phyloP scores from a whole-genome alignment of 2,113 vertebrate species.

The Cololabis saira region DNA sequence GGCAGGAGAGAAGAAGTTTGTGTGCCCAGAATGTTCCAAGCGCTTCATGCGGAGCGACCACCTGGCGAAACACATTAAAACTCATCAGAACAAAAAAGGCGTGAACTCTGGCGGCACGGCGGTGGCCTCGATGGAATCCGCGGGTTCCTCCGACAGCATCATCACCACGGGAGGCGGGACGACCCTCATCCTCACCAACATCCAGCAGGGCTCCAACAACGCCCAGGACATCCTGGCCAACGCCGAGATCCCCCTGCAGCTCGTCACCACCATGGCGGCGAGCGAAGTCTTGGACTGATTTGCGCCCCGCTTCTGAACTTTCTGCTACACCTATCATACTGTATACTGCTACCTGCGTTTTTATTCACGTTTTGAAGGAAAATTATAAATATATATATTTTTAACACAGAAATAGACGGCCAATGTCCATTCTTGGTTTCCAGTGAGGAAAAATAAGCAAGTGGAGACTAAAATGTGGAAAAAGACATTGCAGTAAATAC shows the following conservation, averaged over 20 bases:
- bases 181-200: slow-evolving; percentile 99
- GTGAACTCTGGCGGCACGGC: slow-evolving; percentile 91
- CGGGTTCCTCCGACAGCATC: slow-evolving; percentile 91
- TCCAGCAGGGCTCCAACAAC: slow-evolving; percentile 95
- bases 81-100: slow-evolving; percentile 99
- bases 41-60: slow-evolving; percentile 99
- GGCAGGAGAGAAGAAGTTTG: slow-evolving; percentile 99
- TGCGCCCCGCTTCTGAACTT: slow-evolving; percentile 64
- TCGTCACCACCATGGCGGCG: slow-evolving; percentile 97
- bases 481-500: slow-evolving; percentile 94
- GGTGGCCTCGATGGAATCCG: slow-evolving; percentile 92
- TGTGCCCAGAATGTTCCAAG: slow-evolving; percentile 99
- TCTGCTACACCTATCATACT: slow-evolving; percentile 61
- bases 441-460: slow-evolving; percentile 83
- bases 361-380: slow-evolving; percentile 76
- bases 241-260: slow-evolving; percentile 97
- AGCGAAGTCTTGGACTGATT: slow-evolving; percentile 97
- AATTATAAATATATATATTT: slow-evolving; percentile 72
- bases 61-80: slow-evolving; percentile 99
- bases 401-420: slow-evolving; percentile 70
- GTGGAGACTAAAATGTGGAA: slow-evolving; percentile 69
- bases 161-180: slow-evolving; percentile 97
- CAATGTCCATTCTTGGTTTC: slow-evolving; percentile 91
- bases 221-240: slow-evolving; percentile 97
- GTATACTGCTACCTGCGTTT: slow-evolving; percentile 72